Conservation (phyloP, 2,113 vertebrate genomes). For the Pseudolaguvia tuberculata region DNA sequence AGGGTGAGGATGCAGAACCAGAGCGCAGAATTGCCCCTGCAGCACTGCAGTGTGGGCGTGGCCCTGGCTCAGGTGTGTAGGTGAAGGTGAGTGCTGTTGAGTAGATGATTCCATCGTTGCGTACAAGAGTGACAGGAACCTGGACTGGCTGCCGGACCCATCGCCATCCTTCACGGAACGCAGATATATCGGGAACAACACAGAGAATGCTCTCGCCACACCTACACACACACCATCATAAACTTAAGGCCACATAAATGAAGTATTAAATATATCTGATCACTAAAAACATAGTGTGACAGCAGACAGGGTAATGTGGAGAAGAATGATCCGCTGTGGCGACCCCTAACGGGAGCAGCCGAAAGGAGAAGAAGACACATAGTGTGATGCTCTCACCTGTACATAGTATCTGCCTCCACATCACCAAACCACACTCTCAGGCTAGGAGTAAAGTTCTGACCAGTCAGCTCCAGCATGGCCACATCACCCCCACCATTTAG, state of each 20-base stretch:
- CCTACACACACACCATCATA: constrained; percentile 60
- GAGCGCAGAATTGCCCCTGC: constrained; percentile 89
- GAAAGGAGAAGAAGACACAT: no score
- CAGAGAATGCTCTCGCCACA: constrained; percentile 95
- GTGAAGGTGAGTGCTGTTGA: constrained; percentile 96
- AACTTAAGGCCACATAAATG: no score
- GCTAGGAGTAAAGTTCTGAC: constrained; percentile 95
- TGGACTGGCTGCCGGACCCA: constrained; percentile 96
- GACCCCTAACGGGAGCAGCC: no score
- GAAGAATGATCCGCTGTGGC: no score
- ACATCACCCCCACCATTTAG: constrained; percentile 94
- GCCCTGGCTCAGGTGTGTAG: constrained; percentile 94
- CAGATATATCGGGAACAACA: constrained; percentile 95
- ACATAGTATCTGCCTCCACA: constrained; percentile 97
- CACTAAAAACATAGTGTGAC: background rate
- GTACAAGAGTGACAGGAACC: constrained; percentile 93
- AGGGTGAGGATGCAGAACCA: constrained; percentile 74
- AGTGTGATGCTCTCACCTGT: constrained; percentile 71
- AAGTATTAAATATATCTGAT: background rate
- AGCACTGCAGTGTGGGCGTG: constrained; percentile 89
- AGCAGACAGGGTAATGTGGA: no score
- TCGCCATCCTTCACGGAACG: constrained; percentile 94
- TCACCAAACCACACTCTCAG: constrained; percentile 97
- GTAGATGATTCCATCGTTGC: constrained; percentile 94
- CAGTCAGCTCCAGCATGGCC: constrained; percentile 96